Base-by-base conservation (phyloP, 2,797 vertebrate species). In the Microhierax caerulescens region DNA sequence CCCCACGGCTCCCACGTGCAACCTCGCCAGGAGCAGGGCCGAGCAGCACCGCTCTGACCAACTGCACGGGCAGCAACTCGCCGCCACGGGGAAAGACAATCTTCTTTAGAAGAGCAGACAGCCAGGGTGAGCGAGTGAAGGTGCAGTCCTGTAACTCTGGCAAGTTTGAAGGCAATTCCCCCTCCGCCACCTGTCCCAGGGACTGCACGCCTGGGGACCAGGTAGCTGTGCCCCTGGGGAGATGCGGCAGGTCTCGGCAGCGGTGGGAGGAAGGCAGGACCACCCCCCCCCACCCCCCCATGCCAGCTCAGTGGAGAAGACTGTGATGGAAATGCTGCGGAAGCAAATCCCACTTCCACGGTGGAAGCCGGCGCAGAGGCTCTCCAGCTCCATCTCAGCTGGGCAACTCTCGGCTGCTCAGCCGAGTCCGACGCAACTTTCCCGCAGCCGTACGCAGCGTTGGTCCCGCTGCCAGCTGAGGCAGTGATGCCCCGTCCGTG, bases 351-450 rank as follows among this genome's bases (percentile, higher is more conserved):
- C 34, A 11, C 25, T 34, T 22, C 53, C 67, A 5, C 11, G 25
- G 59, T 5, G 10, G 54, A 59, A 18, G 6, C 30, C 7, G 1
- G 34, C 39, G 27, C 34, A n/a, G 82, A 47, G 9, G 36, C 7
- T 41, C 32, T 4, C 43, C 39, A 11, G 30, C 32, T 23, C 21
- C 7, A 1, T 22, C 32, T 54, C 4, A 19, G 41, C 53, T 41
- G 17, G 5, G 1, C 2, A 13, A 43, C 45, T 13, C 80, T 32
- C 3, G 2, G 70, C 43, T 8, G 3, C 28, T 36, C 30, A 13
- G n/a, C 48, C 7, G 34, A 23, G 69, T 18, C 57, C 4, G 2
- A 13, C 4, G 24, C 13, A 41, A 48, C 57, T 25, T 36, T 16
- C 43, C 59, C 18, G 32, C 60, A 28, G 27, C 59, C 15, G 2